These are phyloP conservation scores for Mastomys natalensis DNA, from an alignment of 2,113 vertebrate genomes.

Conservation along the genomic window DNA sequence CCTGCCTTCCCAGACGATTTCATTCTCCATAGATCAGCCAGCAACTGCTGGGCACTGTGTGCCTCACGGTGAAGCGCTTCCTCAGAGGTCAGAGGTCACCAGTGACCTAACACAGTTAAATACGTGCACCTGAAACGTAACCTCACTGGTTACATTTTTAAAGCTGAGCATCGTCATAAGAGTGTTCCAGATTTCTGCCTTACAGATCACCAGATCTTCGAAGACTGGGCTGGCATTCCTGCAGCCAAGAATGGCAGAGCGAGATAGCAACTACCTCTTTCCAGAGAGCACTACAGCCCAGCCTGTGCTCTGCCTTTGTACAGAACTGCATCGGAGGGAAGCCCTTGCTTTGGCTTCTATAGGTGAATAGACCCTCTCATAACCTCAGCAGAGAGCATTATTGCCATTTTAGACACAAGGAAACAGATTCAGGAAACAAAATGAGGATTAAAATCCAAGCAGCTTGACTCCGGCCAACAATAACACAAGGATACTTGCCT, in stretches of 20 bases:
- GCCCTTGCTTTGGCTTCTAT: not conserved
- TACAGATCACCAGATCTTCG: not conserved
- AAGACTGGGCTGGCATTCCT: not conserved
- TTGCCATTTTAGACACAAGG: not conserved
- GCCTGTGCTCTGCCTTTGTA: not conserved
- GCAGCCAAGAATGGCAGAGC: fast-evolving
- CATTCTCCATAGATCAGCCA: not conserved
- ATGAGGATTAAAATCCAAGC: not conserved
- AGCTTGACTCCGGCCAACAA: not conserved
- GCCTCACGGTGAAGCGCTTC: not conserved
- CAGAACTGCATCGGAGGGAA: not conserved
- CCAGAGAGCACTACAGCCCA: not conserved
- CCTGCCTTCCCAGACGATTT: not conserved
- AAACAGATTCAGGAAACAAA: not conserved
- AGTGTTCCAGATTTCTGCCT: not conserved
- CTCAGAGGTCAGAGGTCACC: not conserved
- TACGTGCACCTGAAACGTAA: not conserved
- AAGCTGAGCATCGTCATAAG: not conserved
- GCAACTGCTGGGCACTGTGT: too few relatives aligned
- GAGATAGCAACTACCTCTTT: not conserved
- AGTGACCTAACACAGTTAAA: not conserved
- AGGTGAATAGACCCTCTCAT: not conserved
- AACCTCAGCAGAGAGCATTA: not conserved
- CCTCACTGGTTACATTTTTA: not conserved
- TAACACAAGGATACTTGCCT: not conserved